Conservation (phyloP, 2,797 vertebrate species). For the Limosa lapponica region DNA sequence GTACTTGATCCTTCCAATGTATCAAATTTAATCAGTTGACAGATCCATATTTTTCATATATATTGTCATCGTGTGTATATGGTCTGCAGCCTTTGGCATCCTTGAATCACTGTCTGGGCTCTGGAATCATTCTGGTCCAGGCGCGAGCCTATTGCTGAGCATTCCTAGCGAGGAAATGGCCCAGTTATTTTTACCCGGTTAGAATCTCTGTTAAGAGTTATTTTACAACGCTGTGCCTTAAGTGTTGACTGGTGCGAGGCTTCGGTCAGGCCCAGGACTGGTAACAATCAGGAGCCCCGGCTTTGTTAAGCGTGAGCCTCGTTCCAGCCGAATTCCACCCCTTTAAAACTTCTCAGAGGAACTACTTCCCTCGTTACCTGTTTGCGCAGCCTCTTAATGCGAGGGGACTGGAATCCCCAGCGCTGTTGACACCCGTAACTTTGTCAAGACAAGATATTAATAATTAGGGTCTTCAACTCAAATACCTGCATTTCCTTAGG, state of each 20-base stretch:
- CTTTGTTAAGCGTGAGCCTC: fast-evolving
- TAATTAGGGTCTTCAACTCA: background rate
- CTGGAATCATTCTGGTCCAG: background rate
- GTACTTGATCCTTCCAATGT: background rate
- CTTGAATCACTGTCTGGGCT: background rate
- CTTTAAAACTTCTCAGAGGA: background rate
- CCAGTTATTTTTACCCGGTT: background rate
- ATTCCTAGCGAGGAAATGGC: background rate
- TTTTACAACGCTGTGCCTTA: background rate
- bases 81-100: background rate
- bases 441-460: background rate
- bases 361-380: background rate
- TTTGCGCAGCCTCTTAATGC: background rate
- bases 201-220: background rate
- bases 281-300: fast-evolving
- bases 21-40: background rate
- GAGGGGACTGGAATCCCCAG: background rate
- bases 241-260: background rate
- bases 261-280: background rate
- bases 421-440: background rate
- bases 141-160: background rate
- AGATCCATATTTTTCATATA: background rate
- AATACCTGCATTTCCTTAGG: background rate
- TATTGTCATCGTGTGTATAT: background rate
- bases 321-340: background rate